Evolutionary conservation across 2,113 vertebrate genomes (phyloP), one percentile per base, ranked within the genome.

Genomic region (Megatriorchis doriae): DNA sequence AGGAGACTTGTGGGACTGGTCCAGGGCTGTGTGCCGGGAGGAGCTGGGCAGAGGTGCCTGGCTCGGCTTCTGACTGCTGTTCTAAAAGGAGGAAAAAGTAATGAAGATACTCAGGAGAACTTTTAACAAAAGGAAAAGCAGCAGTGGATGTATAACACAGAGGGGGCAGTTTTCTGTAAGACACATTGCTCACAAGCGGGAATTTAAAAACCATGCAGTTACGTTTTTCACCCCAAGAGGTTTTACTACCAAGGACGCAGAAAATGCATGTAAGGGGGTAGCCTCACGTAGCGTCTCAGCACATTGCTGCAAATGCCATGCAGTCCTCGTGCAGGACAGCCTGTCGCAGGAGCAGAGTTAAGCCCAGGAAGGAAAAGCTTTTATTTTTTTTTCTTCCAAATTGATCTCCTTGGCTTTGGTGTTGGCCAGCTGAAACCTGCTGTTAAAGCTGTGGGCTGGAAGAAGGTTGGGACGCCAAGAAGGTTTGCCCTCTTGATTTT

Each of bases 251-350:
- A 12, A 43, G 65, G 63, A 14, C 53, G 18, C 16, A 18, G 52
- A 42, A 45, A 34, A 29, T 10, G 22, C 9, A 0, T 0, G 27
- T 15, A 1, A 19, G 11, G 21, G 13, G 38, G 34, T 15, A 48
- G 32, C 50, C 71, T 16, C 23, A 5, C 2, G 9, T 3, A 9
- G 15, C 0, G 1, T 13, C 63, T 22, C 63, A 16, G 53, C 19
- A 8, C 6, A 18, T 23, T 9, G 36, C 32, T 18, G 18, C 1
- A 43, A 8, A 8, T 3, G 1, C 14, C 27, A 1, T 0, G 21
- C 40, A 11, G 50, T 11, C 22, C 70, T 25, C 6, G 6, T 4
- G 68, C 25, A 6, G 62, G 34, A 16, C 21, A 10, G 38, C 7
- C 59, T 6, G 16, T 6, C 27, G 23, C 71, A 40, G 47, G 36